Conservation (phyloP, 1,140 invertebrate species). For the Drosophila pseudoobscura region DNA sequence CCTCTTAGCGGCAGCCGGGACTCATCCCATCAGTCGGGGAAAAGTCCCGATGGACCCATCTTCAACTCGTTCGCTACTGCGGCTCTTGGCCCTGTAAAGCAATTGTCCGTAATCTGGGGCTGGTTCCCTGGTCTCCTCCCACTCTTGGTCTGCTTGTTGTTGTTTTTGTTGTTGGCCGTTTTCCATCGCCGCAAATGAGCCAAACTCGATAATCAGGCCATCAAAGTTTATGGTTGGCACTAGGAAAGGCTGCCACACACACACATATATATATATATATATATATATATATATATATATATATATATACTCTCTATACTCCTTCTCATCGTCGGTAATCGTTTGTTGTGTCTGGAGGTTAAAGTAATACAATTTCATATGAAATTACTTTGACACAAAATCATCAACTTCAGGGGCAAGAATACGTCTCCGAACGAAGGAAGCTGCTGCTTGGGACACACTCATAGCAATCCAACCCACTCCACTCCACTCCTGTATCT, state of each 20-base stretch:
- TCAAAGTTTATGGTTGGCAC: constrained; percentile 65
- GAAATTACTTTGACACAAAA: constrained; percentile 62
- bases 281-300: background rate
- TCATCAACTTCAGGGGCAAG: constrained; percentile 17
- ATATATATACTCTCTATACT: background rate
- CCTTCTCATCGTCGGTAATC: constrained; percentile 39
- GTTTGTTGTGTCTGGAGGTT: constrained; percentile 62
- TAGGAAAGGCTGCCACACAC: constrained; percentile 7
- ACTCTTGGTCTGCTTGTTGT: background rate
- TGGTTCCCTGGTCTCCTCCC: background rate
- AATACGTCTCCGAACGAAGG: too few species aligned
- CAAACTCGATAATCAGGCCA: constrained; percentile 72
- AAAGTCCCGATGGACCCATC: background rate
- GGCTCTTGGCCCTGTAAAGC: constrained; percentile 6
- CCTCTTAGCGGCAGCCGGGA: too few species aligned
- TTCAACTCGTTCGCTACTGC: background rate
- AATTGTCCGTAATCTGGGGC: constrained; percentile 27
- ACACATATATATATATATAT: background rate
- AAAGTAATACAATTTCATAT: constrained; percentile 65
- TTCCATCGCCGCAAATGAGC: constrained; percentile 57
- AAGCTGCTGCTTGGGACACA: too few species aligned
- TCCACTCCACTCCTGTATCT: too few species aligned
- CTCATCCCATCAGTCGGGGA: too few species aligned
- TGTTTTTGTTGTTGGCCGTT: background rate
- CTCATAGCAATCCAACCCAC: too few species aligned